Evolutionary conservation across 2,113 vertebrate genomes (phyloP).

Genomic region (Tringa solitaria): DNA sequence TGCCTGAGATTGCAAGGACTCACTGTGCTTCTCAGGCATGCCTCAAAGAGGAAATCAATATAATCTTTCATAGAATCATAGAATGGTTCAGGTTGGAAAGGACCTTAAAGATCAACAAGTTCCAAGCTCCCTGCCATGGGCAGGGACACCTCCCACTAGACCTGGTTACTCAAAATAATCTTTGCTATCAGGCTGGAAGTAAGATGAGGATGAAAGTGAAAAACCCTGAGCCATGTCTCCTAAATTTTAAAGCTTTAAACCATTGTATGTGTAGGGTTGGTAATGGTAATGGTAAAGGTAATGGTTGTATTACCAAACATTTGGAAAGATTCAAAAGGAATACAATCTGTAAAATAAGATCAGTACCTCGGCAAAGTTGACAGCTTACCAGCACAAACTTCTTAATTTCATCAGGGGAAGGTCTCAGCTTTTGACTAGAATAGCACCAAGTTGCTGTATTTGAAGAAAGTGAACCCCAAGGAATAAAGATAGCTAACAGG

Average conservation of each 20-base stretch:
- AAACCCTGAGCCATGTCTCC: neutral
- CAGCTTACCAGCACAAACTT: neutral
- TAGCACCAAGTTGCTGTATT: neutral
- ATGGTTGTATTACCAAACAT: neutral
- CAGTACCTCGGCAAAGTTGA: neutral
- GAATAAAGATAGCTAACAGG: neutral
- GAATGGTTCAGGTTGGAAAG: too few species aligned
- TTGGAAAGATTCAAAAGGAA: neutral
- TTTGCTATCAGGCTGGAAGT: neutral
- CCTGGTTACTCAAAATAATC: neutral
- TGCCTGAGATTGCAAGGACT: neutral
- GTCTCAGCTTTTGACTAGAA: neutral
- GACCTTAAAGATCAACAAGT: too few species aligned
- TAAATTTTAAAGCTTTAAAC: neutral
- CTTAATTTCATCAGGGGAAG: neutral
- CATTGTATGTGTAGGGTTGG: accelerated
- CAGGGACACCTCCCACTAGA: too few species aligned
- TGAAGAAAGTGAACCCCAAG: neutral
- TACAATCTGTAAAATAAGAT: neutral
- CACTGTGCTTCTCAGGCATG: neutral
- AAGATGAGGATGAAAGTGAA: neutral
- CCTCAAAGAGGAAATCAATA: neutral
- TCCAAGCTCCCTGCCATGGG: too few species aligned
- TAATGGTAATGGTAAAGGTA: too few species aligned
- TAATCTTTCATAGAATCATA: neutral